Evolutionary conservation across 2,888 invertebrate genomes (phyloP), one percentile per base, ranked within the genome.

Genomic region (Polyommatus iphigenia): DNA sequence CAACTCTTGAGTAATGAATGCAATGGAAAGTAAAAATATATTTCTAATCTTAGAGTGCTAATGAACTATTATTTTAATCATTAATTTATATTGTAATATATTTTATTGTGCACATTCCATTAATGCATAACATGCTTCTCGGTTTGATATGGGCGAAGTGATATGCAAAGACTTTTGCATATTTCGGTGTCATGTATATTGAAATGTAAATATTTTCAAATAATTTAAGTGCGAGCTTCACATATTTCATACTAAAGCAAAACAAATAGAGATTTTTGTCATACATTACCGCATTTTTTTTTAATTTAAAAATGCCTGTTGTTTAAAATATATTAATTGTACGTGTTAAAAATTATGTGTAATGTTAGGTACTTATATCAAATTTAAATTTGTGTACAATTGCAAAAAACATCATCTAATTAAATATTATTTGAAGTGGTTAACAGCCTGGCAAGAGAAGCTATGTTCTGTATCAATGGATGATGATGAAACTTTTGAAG

Each of bases 1-100:
- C 89, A 91, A 86, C 85, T 88, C 87, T 88, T 88, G 89, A 85
- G 79, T 80, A 79, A 80, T 89, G 90, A 84, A 84, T 86, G 89
- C 79, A 50, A 82, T 85, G 84, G 87, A 86, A 90, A 83, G 87
- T 88, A 90, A 81, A 89, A 91, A 85, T 89, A 91, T 90, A 93
- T 92, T 91, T 89, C 83, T 91, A 91, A 91, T 86, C 89, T 85
- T 93, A 94, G 93, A 90, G 94, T 94, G 92, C 93, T 94, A 94
- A 93, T 93, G 88, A 91, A 91, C 54, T 75, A 88, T 91, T 88
- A 92, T 79, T 91, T 91, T 88, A 90, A 90, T 87, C 88, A 89
- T 87, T 86, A 86, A 87, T 88, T 87, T 88, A 88, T 90, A 90
- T 87, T 93, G 91, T 93, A 93, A 91, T 92, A 91, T 92, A 93